Evolutionary conservation across 2,113 vertebrate species (phyloP).

Genomic region (Pogona vitticeps): DNA sequence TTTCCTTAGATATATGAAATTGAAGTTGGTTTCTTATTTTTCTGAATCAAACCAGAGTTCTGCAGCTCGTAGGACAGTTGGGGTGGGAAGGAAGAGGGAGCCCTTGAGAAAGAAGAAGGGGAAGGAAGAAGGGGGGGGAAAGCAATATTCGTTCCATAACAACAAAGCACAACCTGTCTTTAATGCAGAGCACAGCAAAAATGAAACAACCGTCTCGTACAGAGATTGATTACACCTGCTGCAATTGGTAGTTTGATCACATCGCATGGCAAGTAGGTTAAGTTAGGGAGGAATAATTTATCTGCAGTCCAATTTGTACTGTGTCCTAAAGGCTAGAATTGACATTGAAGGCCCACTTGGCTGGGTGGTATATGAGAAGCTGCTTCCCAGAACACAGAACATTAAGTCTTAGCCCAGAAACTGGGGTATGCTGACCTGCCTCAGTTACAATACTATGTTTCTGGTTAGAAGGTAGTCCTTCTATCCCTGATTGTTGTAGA

Average conservation of each 20-base stretch:
- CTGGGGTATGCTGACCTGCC: background rate
- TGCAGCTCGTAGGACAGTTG: background rate
- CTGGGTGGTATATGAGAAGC: background rate
- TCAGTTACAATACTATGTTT: background rate
- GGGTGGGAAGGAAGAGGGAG: background rate
- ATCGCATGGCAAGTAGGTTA: slow-evolving; percentile 53
- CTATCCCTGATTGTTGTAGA: background rate
- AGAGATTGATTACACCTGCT: slow-evolving; percentile 59
- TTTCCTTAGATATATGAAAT: slow-evolving; percentile 54
- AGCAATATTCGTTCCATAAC: slow-evolving; percentile 51
- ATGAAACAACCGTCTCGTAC: slow-evolving; percentile 45
- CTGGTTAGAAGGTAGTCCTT: background rate
- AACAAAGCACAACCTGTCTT: slow-evolving; percentile 30
- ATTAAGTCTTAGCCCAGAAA: background rate
- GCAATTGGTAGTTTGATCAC: slow-evolving; percentile 56
- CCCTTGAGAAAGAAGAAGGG: slow-evolving; percentile 46
- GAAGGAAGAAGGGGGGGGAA: slow-evolving; percentile 26
- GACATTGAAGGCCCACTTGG: slow-evolving; percentile 14
- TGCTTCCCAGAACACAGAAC: background rate
- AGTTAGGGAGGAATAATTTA: slow-evolving; percentile 57
- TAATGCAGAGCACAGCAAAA: slow-evolving; percentile 55
- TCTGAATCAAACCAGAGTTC: background rate
- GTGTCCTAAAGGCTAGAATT: slow-evolving; percentile 8
- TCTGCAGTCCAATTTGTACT: slow-evolving; percentile 15
- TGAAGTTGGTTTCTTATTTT: slow-evolving; percentile 61